Base-by-base conservation (phyloP, 2,113 vertebrate genomes). In the Merops nubicus region DNA sequence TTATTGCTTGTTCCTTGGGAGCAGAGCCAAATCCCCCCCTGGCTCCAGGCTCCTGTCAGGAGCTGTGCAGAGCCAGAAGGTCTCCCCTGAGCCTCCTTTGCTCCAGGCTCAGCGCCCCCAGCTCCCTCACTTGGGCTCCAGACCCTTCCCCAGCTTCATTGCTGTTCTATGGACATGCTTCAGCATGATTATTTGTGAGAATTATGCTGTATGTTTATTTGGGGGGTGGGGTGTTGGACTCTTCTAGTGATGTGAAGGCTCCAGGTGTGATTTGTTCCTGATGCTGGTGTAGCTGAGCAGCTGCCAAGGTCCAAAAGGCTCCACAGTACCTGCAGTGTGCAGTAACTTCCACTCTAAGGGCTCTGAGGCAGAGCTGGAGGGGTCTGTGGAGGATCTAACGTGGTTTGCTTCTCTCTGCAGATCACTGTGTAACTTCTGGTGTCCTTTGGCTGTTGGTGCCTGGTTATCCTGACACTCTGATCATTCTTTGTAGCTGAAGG, bases 371-470 rank as follows among this genome's bases (percentile, higher is more conserved):
- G 40, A 4, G 19, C 51, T 20, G 48, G 20, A 42, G 40, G 31
- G 40, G 10, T 54, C 16, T 16, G 2, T 8, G 48, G 11, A 8
- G 42, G 29, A 25, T 43, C 80, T 36, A 5, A 16, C 2, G 26
- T 3, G 2, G 11, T 16, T 11, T 53, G 13, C n/a, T 34, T 31
- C 4, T 5, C 17, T 1, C 4, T 38, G 62, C 34, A 43, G 28
- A 14, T 45, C 48, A 26, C 65, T 15, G 21, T 22, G 8, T 20
- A 9, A 8, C 45, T 42, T 12, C 6, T 54, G 18, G 3, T 60
- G 34, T 45, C 20, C 63, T 42, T 28, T 20, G 28, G 19, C 51
- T 74, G 10, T 12, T 0, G 0, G 57, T 33, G 54, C 26, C 78
- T 21, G 29, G 0, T 8, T 23, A 6, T 23, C 60, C 64, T 13